These are phyloP conservation scores for Agrotis exclamationis DNA, from an alignment of 2,888 invertebrate species.

Conservation along the genomic window DNA sequence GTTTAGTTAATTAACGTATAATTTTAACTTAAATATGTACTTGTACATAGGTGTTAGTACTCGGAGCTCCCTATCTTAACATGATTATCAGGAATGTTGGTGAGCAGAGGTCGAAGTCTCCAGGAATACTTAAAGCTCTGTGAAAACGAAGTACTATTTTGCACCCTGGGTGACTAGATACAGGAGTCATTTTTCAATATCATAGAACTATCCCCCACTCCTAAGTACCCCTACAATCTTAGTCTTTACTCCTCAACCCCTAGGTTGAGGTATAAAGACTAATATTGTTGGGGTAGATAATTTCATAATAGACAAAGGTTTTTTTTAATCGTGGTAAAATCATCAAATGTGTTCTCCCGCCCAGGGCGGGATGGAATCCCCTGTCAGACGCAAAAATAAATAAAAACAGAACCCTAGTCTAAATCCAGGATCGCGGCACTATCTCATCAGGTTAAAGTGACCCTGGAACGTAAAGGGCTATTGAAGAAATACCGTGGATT, in stretches of 20 bases:
- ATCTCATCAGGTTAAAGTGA: too few species aligned
- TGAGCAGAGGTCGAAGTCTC: constrained; percentile 6
- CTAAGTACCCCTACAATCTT: too few species aligned
- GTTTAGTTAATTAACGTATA: constrained; percentile 52
- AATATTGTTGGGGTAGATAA: constrained; percentile 40
- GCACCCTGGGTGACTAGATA: accelerated
- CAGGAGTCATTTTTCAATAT: neutral
- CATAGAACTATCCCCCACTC: neutral
- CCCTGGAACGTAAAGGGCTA: too few species aligned
- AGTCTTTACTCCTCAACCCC: too few species aligned
- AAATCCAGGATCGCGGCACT: too few species aligned
- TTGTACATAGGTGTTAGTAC: constrained; percentile 1
- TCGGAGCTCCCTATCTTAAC: constrained; percentile 25
- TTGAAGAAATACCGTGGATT: too few species aligned
- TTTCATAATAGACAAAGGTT: too few species aligned
- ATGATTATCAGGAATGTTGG: constrained; percentile 22
- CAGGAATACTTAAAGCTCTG: neutral
- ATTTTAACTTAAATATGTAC: constrained; percentile 24
- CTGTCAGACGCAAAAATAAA: too few species aligned
- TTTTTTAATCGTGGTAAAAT: too few species aligned
- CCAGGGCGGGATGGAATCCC: too few species aligned
- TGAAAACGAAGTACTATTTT: neutral
- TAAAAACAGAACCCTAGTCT: too few species aligned
- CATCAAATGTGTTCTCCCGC: too few species aligned
- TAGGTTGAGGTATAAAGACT: constrained; percentile 13